Percentiles rank a stretch among this genome's conserved stretches.
Conservation (phyloP, 1,140 invertebrate species). For the Formica exsecta region DNA sequence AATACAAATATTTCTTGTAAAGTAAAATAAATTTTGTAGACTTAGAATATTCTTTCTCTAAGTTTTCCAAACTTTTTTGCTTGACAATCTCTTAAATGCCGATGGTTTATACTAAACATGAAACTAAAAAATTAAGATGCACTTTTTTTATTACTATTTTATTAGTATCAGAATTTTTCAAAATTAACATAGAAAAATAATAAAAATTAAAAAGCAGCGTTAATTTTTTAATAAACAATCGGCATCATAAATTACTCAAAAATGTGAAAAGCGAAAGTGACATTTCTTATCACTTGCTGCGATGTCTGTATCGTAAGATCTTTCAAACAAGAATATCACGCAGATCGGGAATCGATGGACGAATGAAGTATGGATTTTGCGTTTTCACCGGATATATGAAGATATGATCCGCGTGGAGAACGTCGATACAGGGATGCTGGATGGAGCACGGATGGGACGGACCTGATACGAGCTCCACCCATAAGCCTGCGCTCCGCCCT, state of each 20-base stretch:
- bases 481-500: conserved; percentile 79
- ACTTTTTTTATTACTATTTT: not conserved
- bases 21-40: not conserved
- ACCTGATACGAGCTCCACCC: conserved; percentile 78
- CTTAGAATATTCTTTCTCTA: not conserved
- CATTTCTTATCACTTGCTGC: too few relatives aligned
- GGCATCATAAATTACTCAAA: not conserved
- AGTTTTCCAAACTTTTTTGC: too few relatives aligned
- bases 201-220: not conserved
- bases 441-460: conserved; percentile 68
- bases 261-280: not conserved
- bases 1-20: conserved; percentile 1
- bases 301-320: not conserved
- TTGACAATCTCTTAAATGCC: not conserved
- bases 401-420: conserved; percentile 19
- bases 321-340: not conserved
- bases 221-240: not conserved
- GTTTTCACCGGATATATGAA: conserved; percentile 22
- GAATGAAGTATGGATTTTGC: not conserved
- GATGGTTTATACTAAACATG: not conserved
- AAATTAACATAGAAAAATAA: too few relatives aligned
- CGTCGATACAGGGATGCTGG: conserved; percentile 72
- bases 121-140: not conserved
- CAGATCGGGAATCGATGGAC: not conserved
- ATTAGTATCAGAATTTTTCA: not conserved